A percentile compares a stretch with the other conserved stretches of the same genome.
Conservation (phyloP, 2,113 vertebrate genomes). For the Hyperopisus bebe region DNA sequence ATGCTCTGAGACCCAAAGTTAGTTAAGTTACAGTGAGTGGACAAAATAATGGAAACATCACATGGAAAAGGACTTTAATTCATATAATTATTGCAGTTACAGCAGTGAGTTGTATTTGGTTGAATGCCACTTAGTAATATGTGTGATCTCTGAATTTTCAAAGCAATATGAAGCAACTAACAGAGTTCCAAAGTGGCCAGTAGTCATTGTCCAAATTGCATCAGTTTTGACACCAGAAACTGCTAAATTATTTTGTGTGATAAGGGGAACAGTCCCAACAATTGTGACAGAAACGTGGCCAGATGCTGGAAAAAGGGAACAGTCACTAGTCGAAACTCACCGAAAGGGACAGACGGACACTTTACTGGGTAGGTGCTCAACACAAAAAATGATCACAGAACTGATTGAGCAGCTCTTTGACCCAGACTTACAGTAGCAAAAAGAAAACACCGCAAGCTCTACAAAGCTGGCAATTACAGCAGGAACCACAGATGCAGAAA, state of each 20-base stretch:
- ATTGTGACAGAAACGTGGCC: neutral
- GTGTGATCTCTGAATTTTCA: neutral
- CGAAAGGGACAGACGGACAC: neutral
- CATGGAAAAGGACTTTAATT: neutral
- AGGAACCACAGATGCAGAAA: neutral
- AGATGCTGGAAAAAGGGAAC: neutral
- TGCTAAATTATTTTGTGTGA: neutral
- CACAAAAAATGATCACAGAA: neutral
- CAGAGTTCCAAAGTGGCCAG: neutral
- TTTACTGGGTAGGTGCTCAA: neutral
- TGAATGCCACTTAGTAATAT: neutral
- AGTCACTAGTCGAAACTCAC: neutral
- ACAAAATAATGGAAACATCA: neutral
- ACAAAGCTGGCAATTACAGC: neutral
- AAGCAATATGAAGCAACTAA: neutral
- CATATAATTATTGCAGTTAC: neutral
- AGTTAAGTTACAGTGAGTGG: neutral
- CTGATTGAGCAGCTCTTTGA: neutral
- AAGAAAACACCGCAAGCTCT: neutral
- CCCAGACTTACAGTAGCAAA: neutral
- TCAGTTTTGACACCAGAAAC: neutral
- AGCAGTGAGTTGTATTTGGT: neutral
- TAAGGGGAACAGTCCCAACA: neutral
- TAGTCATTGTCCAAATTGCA: neutral
- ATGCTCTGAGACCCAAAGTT: neutral